These are phyloP conservation scores for Saccopteryx leptura DNA, from an alignment of 2,113 vertebrate genomes.

Conservation along the genomic window DNA sequence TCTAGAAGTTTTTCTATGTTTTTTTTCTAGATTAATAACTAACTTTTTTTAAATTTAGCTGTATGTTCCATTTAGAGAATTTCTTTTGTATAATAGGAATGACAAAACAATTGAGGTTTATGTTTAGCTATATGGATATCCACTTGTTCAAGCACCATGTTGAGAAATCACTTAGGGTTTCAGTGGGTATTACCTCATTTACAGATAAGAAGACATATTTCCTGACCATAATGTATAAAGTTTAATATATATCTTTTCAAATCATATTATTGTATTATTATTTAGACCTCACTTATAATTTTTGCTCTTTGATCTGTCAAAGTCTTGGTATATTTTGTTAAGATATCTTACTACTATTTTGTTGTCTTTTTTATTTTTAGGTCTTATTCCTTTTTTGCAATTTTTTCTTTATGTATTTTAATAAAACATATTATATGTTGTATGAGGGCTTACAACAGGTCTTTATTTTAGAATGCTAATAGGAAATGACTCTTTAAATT, in stretches of 20 bases:
- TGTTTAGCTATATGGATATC: background rate
- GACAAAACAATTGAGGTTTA: background rate
- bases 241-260: background rate
- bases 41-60: background rate
- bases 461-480: background rate
- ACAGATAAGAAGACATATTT: background rate
- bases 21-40: background rate
- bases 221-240: background rate
- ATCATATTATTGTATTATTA: background rate
- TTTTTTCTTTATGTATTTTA: background rate
- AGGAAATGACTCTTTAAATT: background rate
- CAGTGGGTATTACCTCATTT: background rate
- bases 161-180: background rate
- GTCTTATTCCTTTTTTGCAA: background rate
- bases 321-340: background rate
- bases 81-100: background rate
- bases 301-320: background rate
- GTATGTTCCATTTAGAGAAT: background rate
- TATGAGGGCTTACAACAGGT: background rate
- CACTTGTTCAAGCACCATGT: background rate
- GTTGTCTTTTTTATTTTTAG: background rate
- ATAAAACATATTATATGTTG: background rate
- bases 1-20: background rate
- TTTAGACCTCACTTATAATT: background rate
- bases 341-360: background rate